These are phyloP conservation scores for Arctocebus calabarensis DNA, from an alignment of 2,797 vertebrate genomes.

Conservation along the genomic window DNA sequence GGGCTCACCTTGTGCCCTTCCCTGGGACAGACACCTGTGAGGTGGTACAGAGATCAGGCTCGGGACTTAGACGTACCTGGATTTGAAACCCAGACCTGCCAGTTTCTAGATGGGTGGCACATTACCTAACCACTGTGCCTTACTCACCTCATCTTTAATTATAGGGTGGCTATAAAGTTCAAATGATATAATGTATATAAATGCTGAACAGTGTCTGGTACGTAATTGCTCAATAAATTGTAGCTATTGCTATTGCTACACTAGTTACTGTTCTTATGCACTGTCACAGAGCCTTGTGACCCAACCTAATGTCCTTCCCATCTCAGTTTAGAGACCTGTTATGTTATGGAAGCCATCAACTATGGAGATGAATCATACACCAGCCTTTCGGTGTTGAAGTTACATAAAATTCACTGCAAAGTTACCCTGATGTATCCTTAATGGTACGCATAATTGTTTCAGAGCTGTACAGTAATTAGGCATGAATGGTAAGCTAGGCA, in stretches of 20 bases:
- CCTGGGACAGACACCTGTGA: neutral
- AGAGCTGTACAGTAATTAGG: slow-evolving; percentile 69
- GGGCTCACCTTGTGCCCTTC: neutral
- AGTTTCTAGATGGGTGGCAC: neutral
- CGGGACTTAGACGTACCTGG: neutral
- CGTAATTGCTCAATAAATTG: neutral
- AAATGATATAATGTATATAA: neutral
- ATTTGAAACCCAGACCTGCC: neutral
- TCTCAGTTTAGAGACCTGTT: neutral
- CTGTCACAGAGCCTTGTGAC: neutral
- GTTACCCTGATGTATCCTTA: slow-evolving; percentile 61
- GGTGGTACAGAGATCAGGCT: neutral
- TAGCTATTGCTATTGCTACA: neutral
- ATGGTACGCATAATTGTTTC: slow-evolving; percentile 74
- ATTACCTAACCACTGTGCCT: neutral
- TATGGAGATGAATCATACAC: neutral
- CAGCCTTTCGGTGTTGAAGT: slow-evolving; percentile 40
- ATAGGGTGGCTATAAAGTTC: neutral
- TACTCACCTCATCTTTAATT: neutral
- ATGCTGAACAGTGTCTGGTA: neutral
- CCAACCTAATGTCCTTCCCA: neutral
- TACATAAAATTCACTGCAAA: slow-evolving; percentile 64
- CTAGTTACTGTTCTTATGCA: too few relatives aligned
- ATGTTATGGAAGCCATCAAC: neutral
- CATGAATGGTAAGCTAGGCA: slow-evolving; percentile 76